Conservation (phyloP, 2,888 invertebrate species). For the Lydus trimaculatus region DNA sequence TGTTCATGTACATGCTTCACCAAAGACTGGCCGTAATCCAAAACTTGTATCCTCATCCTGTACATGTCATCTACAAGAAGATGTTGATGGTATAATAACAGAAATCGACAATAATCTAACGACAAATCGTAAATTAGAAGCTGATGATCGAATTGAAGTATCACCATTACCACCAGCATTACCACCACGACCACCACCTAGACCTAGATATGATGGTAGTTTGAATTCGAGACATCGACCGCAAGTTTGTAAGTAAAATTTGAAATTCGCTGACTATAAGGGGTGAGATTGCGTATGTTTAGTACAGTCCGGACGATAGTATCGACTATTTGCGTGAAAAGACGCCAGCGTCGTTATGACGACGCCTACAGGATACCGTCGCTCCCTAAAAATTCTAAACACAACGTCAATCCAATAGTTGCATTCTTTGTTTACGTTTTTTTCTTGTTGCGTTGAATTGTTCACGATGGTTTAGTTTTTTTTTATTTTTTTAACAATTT, state of each 20-base stretch:
- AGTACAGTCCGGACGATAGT: conserved; percentile 35
- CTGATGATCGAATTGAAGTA: conserved; percentile 60
- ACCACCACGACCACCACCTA: conserved; percentile 61
- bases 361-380: conserved; percentile 47
- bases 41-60: conserved; percentile 47
- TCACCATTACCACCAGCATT: conserved; percentile 61
- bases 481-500: neutral
- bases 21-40: conserved; percentile 46
- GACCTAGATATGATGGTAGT: conserved; percentile 57
- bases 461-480: neutral
- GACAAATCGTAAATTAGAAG: conserved; percentile 52
- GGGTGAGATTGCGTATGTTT: conserved; percentile 35
- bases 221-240: conserved; percentile 51
- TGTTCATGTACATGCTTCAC: conserved; percentile 53
- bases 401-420: neutral
- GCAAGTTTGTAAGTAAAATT: conserved; percentile 47
- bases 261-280: conserved; percentile 20
- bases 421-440: neutral
- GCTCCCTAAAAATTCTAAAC: conserved; percentile 23
- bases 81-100: conserved; percentile 32
- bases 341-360: conserved; percentile 54
- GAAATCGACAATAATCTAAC: conserved; percentile 24
- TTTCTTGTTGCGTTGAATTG: neutral
- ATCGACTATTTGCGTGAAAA: conserved; percentile 60
- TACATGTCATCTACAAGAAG: conserved; percentile 56